These are phyloP conservation scores for Lepetodrilus schrolli DNA, from an alignment of 2,888 invertebrate genomes.

Conservation along the genomic window DNA sequence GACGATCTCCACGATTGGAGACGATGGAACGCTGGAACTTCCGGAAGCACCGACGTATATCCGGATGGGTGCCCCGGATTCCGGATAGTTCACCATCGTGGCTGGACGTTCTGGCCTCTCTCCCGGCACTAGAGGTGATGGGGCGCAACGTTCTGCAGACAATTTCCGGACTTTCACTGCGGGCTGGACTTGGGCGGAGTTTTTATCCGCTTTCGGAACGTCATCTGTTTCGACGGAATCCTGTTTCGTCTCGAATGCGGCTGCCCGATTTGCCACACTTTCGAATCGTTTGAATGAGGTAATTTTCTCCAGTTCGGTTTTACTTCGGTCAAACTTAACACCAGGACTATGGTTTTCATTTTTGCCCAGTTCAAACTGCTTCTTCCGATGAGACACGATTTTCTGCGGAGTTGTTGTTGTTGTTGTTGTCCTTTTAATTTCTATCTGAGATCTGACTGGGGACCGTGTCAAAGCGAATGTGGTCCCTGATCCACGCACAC, in stretches of 20 bases:
- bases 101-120: conserved; percentile 37
- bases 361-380: conserved; percentile 62
- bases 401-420: conserved; percentile 50
- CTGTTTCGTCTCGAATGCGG: conserved; percentile 68
- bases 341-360: conserved; percentile 46
- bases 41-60: conserved; percentile 63
- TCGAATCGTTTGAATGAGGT: conserved; percentile 76
- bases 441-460: conserved; percentile 55
- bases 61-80: conserved; percentile 53
- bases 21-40: conserved; percentile 51
- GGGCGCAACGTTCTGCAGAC: conserved; percentile 44
- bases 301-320: conserved; percentile 67
- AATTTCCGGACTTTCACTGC: conserved; percentile 47
- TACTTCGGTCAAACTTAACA: conserved; percentile 51
- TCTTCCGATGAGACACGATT: conserved; percentile 63
- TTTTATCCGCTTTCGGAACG: conserved; percentile 42
- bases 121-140: conserved; percentile 40
- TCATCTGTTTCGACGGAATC: conserved; percentile 36
- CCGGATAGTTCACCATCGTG: conserved; percentile 42
- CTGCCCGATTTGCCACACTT: conserved; percentile 70
- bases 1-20: conserved; percentile 61
- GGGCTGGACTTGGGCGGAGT: conserved; percentile 41
- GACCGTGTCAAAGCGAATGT: conserved; percentile 65
- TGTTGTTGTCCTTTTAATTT: conserved; percentile 55
- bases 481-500: conserved; percentile 50